A percentile compares a stretch with the other conserved stretches of the same genome.
These are phyloP conservation scores for Ammodytes marinus DNA, from an alignment of 2,113 vertebrate species.

Conservation along the genomic window DNA sequence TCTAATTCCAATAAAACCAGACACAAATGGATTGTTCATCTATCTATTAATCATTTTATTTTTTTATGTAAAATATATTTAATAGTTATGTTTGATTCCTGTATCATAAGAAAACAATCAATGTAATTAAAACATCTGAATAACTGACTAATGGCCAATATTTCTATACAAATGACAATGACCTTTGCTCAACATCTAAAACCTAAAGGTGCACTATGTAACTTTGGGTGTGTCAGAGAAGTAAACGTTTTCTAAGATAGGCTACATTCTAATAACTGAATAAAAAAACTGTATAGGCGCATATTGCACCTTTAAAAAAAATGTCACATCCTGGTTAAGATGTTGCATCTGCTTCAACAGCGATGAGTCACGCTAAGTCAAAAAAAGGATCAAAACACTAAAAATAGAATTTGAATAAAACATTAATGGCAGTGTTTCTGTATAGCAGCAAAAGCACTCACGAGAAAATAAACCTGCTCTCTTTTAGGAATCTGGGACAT, in stretches of 20 bases:
- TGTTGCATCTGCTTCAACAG: not conserved
- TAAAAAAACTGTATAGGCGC: too few relatives aligned
- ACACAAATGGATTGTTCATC: not conserved
- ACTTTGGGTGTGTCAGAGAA: too few relatives aligned
- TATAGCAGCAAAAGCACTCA: not conserved
- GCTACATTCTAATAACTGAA: too few relatives aligned
- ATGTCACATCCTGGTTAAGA: not conserved
- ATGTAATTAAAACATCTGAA: not conserved
- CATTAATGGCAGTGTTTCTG: slow-evolving; percentile 21
- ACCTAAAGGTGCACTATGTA: not conserved
- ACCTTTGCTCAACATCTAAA: not conserved
- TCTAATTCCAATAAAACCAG: not conserved
- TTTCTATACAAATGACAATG: not conserved
- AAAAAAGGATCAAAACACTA: not conserved
- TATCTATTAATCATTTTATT: not conserved
- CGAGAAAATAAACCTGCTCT: not conserved
- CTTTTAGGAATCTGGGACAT: slow-evolving; percentile 42
- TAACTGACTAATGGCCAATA: not conserved
- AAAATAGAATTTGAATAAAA: slow-evolving; percentile 30
- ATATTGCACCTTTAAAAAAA: too few relatives aligned
- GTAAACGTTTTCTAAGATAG: too few relatives aligned
- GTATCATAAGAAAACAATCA: too few relatives aligned
- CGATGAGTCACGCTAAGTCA: slow-evolving; percentile 12
- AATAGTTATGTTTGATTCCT: not conserved
- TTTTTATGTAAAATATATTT: not conserved